Percentiles rank a stretch among this genome's conserved stretches.
Evolutionary conservation across 2,797 vertebrate species (phyloP).

Genomic region (Esox lucius): DNA sequence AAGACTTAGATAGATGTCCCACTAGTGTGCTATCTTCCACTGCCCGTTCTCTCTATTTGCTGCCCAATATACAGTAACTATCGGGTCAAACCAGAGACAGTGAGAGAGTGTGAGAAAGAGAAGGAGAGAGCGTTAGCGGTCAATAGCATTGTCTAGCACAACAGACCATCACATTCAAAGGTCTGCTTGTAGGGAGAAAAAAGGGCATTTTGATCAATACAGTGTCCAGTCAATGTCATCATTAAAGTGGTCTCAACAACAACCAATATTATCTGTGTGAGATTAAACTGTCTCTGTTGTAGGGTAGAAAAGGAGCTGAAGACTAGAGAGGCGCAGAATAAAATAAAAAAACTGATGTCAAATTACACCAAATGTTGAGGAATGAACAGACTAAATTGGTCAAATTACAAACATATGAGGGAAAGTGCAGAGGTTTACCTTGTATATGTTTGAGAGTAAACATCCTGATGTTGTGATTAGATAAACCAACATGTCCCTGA

Average conservation of each 20-base stretch:
- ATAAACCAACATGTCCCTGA: not conserved
- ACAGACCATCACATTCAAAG: slow-evolving; percentile 35
- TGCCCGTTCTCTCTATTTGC: slow-evolving; percentile 2
- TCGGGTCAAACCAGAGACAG: not conserved
- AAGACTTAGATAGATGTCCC: not conserved
- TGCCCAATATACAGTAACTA: not conserved
- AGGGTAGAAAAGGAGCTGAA: not conserved
- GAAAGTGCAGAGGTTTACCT: not conserved
- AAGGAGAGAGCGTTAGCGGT: slow-evolving; percentile 3
- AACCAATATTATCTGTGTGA: slow-evolving; percentile 15
- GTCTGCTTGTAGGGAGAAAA: slow-evolving; percentile 26
- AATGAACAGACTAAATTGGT: slow-evolving; percentile 4
- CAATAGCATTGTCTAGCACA: slow-evolving; percentile 53
- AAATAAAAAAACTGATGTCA: not conserved
- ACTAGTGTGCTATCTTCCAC: not conserved
- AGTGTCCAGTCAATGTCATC: slow-evolving; percentile 15
- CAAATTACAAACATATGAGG: slow-evolving; percentile 3
- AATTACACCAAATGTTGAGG: slow-evolving; percentile 3
- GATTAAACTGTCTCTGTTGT: slow-evolving; percentile 9
- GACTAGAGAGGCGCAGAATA: not conserved
- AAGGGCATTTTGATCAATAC: slow-evolving; percentile 51
- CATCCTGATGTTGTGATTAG: slow-evolving; percentile 1
- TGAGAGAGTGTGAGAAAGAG: not conserved
- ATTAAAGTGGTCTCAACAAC: slow-evolving; percentile 8
- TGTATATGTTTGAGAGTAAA: not conserved